These are phyloP conservation scores for Montifringilla adamsi DNA, from an alignment of 2,113 vertebrate species.

Conservation along the genomic window DNA sequence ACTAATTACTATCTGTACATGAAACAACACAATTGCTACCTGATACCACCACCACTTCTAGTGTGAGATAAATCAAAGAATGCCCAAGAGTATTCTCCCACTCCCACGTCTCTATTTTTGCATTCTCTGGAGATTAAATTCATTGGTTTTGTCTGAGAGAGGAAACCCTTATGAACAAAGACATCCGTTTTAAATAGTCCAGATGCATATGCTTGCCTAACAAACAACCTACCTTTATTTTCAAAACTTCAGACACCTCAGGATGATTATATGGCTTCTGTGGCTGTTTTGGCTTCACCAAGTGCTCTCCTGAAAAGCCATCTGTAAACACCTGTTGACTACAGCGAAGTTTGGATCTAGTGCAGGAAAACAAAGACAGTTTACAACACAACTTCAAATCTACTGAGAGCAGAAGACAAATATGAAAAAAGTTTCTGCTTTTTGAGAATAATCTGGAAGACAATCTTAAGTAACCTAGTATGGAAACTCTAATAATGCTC, in stretches of 20 bases:
- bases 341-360: slow-evolving; percentile 82
- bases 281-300: slow-evolving; percentile 78
- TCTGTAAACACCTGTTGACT: slow-evolving; percentile 76
- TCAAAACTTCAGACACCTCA: slow-evolving; percentile 79
- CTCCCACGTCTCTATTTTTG: neutral
- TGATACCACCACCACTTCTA: neutral
- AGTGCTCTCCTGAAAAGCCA: slow-evolving; percentile 75
- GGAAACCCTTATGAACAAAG: neutral
- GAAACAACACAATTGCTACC: neutral
- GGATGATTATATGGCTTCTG: slow-evolving; percentile 77
- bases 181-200: neutral
- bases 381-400: neutral
- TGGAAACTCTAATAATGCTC: neutral
- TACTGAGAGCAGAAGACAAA: neutral
- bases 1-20: neutral
- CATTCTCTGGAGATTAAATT: neutral
- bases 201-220: neutral
- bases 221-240: slow-evolving; percentile 71
- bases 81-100: neutral
- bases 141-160: neutral
- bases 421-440: neutral
- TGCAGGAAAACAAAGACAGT: slow-evolving; percentile 19
- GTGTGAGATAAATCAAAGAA: neutral
- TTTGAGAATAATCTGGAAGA: neutral
- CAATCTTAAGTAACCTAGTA: neutral